Percentiles rank a stretch among this genome's conserved stretches.
These are phyloP conservation scores for Phallusia fumigata DNA, from an alignment of 23 tunicate genomes.

Conservation along the genomic window DNA sequence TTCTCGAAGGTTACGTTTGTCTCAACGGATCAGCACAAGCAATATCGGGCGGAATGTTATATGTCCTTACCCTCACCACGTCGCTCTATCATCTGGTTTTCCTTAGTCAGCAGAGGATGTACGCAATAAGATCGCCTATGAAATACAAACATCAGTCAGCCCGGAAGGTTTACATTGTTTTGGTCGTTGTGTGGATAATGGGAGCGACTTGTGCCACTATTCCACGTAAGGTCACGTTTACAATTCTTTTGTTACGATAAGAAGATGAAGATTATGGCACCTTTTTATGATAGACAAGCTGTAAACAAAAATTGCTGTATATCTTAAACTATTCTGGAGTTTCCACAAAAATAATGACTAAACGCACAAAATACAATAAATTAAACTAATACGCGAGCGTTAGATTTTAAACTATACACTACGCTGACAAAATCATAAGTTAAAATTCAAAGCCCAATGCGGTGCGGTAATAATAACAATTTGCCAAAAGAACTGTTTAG, in stretches of 20 bases:
- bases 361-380: too few relatives aligned
- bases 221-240: constrained; percentile 1
- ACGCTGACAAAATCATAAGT: too few relatives aligned
- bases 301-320: too few relatives aligned
- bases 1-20: neutral
- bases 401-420: too few relatives aligned
- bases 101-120: constrained; percentile 17
- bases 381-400: too few relatives aligned
- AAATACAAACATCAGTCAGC: neutral
- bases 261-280: too few relatives aligned
- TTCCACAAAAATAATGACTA: too few relatives aligned
- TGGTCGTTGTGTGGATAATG: neutral
- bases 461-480: too few relatives aligned
- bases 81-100: constrained; percentile 22
- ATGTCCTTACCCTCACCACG: neutral
- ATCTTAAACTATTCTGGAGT: too few relatives aligned
- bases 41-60: constrained; percentile 15
- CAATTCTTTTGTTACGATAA: neutral
- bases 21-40: constrained; percentile 3
- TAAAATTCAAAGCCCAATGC: too few relatives aligned
- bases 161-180: neutral
- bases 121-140: constrained; percentile 20
- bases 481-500: too few relatives aligned
- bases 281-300: too few relatives aligned
- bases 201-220: neutral